These are phyloP conservation scores for Sycophaga agraensis DNA, from an alignment of 1,140 invertebrate species.

Conservation along the genomic window DNA sequence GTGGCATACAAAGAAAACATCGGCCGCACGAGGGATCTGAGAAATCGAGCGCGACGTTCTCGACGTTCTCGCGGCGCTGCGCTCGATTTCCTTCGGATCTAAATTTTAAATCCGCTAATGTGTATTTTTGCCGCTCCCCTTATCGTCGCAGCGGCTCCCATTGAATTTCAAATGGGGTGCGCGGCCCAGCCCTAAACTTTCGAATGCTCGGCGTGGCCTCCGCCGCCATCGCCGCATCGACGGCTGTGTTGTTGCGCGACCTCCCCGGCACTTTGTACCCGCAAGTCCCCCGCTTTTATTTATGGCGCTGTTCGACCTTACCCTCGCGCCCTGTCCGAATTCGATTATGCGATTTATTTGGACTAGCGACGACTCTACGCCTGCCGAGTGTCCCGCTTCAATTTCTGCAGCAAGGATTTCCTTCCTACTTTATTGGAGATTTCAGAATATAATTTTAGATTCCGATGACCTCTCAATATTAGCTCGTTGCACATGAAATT, in stretches of 20 bases:
- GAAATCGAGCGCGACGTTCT: constrained; percentile 14
- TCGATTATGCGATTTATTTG: constrained; percentile 48
- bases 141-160: constrained; percentile 42
- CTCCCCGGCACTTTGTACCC: constrained; percentile 5
- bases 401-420: too few relatives aligned
- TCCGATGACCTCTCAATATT: too few relatives aligned
- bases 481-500: too few relatives aligned
- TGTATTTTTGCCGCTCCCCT: constrained; percentile 50
- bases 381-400: too few relatives aligned
- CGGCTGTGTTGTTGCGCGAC: background rate
- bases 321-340: constrained; percentile 34
- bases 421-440: too few relatives aligned
- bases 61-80: background rate
- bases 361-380: background rate
- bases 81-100: constrained; percentile 37
- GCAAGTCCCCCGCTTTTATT: constrained; percentile 46
- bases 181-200: constrained; percentile 44
- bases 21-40: background rate
- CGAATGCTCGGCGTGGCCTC: constrained; percentile 36
- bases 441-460: too few relatives aligned
- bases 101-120: constrained; percentile 58
- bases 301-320: constrained; percentile 33
- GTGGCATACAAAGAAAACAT: background rate
- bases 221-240: too few relatives aligned
- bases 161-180: constrained; percentile 59